phyloP scores from a whole-genome alignment of 1,140 invertebrate species.

The Potamilus streckersoni region DNA sequence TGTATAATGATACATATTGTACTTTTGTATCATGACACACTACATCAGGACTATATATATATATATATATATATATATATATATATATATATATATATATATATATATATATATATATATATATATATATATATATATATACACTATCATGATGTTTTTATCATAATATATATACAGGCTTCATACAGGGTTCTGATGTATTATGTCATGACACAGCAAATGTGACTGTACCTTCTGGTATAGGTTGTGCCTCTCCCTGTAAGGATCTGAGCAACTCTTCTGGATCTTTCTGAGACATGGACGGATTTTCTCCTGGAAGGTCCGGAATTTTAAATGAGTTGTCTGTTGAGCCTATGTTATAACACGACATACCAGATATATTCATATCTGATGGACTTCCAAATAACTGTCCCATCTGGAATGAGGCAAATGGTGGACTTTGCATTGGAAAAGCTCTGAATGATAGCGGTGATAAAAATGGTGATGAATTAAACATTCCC shows the following conservation, averaged over 20 bases:
- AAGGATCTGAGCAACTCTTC: constrained; percentile 44
- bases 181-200: too few relatives aligned
- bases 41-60: too few relatives aligned
- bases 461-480: constrained; percentile 75
- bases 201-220: not conserved
- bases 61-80: too few relatives aligned
- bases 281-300: constrained; percentile 32
- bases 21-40: too few relatives aligned
- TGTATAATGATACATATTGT: too few relatives aligned
- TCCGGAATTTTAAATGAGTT: constrained; percentile 55
- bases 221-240: constrained; percentile 51
- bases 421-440: constrained; percentile 51
- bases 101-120: too few relatives aligned
- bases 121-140: too few relatives aligned
- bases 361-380: constrained; percentile 21
- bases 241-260: constrained; percentile 52
- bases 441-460: constrained; percentile 62
- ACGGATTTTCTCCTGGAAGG: constrained; percentile 31
- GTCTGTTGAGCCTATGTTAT: constrained; percentile 27
- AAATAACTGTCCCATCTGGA: constrained; percentile 51
- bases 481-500: constrained; percentile 30
- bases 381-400: constrained; percentile 25
- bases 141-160: too few relatives aligned
- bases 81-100: too few relatives aligned
- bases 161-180: too few relatives aligned